Evolutionary conservation across 2,888 invertebrate species (phyloP).

Genomic region (Mythimna albipuncta): DNA sequence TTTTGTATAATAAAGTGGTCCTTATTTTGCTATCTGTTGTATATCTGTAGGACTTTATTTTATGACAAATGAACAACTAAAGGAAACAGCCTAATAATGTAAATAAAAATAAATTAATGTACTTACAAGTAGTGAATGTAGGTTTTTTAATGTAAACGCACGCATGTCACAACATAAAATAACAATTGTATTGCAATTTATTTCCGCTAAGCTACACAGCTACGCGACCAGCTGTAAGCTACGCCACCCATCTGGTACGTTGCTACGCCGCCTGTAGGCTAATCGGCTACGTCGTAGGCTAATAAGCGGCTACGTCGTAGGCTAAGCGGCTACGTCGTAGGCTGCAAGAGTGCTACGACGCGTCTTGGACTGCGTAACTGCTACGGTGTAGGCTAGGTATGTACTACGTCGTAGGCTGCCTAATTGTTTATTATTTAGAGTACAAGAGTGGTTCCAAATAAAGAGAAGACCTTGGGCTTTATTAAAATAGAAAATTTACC

Average conservation of each 20-base stretch:
- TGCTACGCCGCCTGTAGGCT: neutral
- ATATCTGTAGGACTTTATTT: neutral
- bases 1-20: slow-evolving; percentile 24
- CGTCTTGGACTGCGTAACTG: neutral
- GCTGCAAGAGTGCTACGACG: neutral
- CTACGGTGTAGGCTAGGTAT: neutral
- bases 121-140: neutral
- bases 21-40: slow-evolving; percentile 1
- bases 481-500: neutral
- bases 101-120: neutral
- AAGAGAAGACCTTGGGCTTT: neutral
- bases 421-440: neutral
- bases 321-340: neutral
- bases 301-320: neutral
- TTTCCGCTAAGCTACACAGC: slow-evolving; percentile 1
- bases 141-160: neutral
- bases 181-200: neutral
- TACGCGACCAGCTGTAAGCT: neutral
- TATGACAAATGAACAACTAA: neutral
- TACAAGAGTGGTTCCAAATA: neutral
- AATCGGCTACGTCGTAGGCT: slow-evolving; percentile 25
- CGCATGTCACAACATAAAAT: neutral
- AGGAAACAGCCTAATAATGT: neutral
- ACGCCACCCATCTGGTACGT: neutral
- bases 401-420: neutral